Percentiles rank a stretch among this genome's conserved stretches.
Conservation (phyloP, 37 sponge, comb jelly and placozoan genomes). For the Chondrosia reniformis region DNA sequence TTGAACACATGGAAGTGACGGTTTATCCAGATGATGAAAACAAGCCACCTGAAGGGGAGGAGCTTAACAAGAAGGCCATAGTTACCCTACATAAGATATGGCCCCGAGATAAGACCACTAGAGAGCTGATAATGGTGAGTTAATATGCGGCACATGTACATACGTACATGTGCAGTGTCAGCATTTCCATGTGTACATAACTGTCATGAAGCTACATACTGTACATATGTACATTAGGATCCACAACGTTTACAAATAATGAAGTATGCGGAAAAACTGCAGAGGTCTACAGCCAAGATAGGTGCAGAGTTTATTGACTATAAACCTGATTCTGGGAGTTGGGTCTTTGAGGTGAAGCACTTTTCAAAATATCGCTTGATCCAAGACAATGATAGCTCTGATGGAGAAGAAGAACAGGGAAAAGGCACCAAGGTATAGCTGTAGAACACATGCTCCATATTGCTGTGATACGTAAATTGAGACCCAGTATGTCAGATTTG, state of each 20-base stretch:
- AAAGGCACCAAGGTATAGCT: too few relatives aligned
- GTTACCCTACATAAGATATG: slow-evolving; percentile 64
- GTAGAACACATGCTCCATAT: too few relatives aligned
- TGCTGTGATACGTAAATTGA: too few relatives aligned
- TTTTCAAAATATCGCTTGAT: slow-evolving; percentile 87
- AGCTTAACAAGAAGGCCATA: slow-evolving; percentile 79
- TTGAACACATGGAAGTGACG: slow-evolving; percentile 74
- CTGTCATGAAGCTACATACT: background rate
- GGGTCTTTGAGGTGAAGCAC: slow-evolving; percentile 78
- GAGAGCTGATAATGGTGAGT: slow-evolving; percentile 56
- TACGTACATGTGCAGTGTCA: slow-evolving; percentile 18
- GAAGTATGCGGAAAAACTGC: slow-evolving; percentile 66
- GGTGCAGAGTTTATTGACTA: slow-evolving; percentile 85
- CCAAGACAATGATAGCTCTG: slow-evolving; percentile 60
- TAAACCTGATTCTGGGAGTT: slow-evolving; percentile 60
- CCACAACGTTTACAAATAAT: slow-evolving; percentile 33
- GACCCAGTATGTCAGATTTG: too few relatives aligned
- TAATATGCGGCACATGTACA: background rate
- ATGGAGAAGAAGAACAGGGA: slow-evolving; percentile 30
- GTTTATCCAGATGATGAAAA: slow-evolving; percentile 79
- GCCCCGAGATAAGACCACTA: slow-evolving; percentile 82
- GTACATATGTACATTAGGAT: slow-evolving; percentile 18
- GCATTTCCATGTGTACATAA: background rate
- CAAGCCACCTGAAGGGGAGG: slow-evolving; percentile 74
- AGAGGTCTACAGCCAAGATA: slow-evolving; percentile 65